phyloP scores from a whole-genome alignment of 2,113 vertebrate genomes.

The Trochalopteron elliotii region DNA sequence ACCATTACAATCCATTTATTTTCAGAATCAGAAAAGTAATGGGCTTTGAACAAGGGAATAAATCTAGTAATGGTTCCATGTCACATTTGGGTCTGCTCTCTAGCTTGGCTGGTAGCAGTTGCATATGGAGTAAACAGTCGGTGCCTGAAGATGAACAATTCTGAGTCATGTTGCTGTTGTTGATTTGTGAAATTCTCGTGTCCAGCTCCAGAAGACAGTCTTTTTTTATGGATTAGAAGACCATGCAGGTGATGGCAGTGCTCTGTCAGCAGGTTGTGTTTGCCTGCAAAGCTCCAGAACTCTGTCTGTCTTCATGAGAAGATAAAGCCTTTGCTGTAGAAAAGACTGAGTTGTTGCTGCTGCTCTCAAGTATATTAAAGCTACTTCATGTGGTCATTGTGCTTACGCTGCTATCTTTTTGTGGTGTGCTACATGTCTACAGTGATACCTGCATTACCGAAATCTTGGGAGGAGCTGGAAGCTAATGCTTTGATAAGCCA shows the following conservation, averaged over 20 bases:
- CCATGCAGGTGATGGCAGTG: fast-evolving
- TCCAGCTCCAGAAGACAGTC: not conserved
- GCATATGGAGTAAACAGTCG: not conserved
- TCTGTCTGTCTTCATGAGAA: not conserved
- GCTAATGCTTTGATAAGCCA: not conserved
- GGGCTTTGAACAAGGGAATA: not conserved
- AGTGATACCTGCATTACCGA: fast-evolving
- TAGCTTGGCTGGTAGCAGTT: not conserved
- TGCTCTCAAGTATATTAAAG: not conserved
- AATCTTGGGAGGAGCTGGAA: not conserved
- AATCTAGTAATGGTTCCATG: not conserved
- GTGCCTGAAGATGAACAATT: not conserved
- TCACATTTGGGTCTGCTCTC: not conserved
- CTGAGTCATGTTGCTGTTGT: not conserved
- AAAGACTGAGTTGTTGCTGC: not conserved
- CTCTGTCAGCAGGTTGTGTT: not conserved
- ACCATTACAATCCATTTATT: not conserved
- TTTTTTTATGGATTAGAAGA: not conserved
- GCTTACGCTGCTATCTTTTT: not conserved
- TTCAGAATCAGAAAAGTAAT: not conserved
- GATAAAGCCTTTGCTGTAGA: not conserved
- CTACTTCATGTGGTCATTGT: not conserved
- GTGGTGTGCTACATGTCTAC: not conserved
- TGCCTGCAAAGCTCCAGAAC: not conserved
- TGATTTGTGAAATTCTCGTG: not conserved